A percentile compares a stretch with the other conserved stretches of the same genome.
Evolutionary conservation across 2,888 invertebrate genomes (phyloP).

Genomic region (Drosophila maculinotata): DNA sequence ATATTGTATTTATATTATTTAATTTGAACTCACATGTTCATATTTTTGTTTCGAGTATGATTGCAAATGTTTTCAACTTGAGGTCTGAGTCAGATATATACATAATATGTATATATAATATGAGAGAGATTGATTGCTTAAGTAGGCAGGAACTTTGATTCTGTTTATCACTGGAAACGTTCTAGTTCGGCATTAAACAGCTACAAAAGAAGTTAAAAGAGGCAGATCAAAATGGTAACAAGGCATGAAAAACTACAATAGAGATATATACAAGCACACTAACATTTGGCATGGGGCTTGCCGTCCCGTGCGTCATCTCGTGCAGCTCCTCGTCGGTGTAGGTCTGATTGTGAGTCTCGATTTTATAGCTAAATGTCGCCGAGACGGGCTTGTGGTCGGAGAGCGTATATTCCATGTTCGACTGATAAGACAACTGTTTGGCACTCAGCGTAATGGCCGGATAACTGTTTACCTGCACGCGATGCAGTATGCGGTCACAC

Average conservation of each 20-base stretch:
- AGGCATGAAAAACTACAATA: conserved; percentile 41
- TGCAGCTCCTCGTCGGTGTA: conserved; percentile 74
- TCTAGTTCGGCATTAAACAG: conserved; percentile 72
- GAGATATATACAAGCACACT: conserved; percentile 67
- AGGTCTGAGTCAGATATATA: conserved; percentile 13
- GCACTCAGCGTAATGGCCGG: conserved; percentile 91
- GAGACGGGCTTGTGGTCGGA: conserved; percentile 98
- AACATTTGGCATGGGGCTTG: conserved; percentile 62
- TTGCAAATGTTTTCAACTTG: neutral
- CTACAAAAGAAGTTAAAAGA: conserved; percentile 65
- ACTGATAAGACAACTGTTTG: conserved; percentile 90
- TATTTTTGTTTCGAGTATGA: conserved; percentile 16
- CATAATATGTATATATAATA: conserved; percentile 3
- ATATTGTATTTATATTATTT: neutral
- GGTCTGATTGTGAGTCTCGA: conserved; percentile 61
- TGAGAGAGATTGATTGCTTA: conserved; percentile 23
- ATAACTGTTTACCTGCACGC: conserved; percentile 92
- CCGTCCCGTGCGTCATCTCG: conserved; percentile 76
- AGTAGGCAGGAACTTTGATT: conserved; percentile 24
- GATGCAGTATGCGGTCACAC: conserved; percentile 96
- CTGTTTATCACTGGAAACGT: conserved; percentile 53
- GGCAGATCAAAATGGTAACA: conserved; percentile 55
- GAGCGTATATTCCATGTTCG: conserved; percentile 90
- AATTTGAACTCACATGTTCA: conserved; percentile 14
- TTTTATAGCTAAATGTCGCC: conserved; percentile 87